Conservation (phyloP, 2,113 vertebrate species). For the Lophura nycthemera region DNA sequence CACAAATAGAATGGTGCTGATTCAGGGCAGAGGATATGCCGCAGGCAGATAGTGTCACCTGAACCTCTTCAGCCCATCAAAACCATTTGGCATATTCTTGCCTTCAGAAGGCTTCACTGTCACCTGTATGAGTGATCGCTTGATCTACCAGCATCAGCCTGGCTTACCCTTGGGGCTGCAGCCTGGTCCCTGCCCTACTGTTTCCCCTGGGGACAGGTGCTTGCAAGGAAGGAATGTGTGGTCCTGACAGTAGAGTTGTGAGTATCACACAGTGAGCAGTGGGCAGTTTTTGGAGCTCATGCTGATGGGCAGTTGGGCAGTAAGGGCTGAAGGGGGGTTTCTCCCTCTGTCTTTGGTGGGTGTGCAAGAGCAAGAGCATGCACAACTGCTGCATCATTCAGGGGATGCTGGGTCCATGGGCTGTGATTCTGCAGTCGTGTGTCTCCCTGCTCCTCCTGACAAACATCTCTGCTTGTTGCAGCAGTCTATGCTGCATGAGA, state of each 20-base stretch:
- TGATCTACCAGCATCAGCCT: background rate
- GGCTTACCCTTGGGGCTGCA: background rate
- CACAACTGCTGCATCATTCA: rapidly evolving
- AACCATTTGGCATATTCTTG: background rate
- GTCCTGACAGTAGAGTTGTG: background rate
- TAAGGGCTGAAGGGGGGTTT: background rate
- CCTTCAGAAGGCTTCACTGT: background rate
- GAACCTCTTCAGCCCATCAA: background rate
- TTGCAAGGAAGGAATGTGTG: background rate
- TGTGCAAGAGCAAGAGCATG: background rate
- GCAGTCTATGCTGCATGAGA: background rate
- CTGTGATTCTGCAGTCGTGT: background rate
- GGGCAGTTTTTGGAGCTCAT: background rate
- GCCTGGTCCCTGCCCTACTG: background rate
- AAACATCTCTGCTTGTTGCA: background rate
- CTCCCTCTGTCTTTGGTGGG: background rate
- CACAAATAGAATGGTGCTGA: background rate
- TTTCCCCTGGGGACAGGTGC: background rate
- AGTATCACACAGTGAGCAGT: background rate
- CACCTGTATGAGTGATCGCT: no score
- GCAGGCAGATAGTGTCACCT: background rate
- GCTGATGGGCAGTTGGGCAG: background rate
- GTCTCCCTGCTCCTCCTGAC: background rate
- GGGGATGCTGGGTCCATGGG: background rate
- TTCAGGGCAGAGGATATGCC: background rate